These are phyloP conservation scores for Apoda limacodes DNA, from an alignment of 2,888 invertebrate species.

Conservation along the genomic window DNA sequence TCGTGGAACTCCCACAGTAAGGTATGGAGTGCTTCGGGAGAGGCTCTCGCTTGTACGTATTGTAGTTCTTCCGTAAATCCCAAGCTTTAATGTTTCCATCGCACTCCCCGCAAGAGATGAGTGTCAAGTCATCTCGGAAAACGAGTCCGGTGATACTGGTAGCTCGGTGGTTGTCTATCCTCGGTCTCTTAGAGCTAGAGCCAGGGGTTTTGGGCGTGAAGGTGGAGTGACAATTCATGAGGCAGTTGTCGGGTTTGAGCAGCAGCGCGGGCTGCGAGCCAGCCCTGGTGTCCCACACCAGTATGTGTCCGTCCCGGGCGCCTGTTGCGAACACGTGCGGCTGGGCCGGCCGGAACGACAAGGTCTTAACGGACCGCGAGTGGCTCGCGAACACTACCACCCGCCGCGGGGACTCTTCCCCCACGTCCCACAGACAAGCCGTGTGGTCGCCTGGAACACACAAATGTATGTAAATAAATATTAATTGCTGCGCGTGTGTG, in stretches of 20 bases:
- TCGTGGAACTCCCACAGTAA: conserved; percentile 77
- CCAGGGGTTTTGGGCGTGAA: conserved; percentile 59
- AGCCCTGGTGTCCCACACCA: conserved; percentile 81
- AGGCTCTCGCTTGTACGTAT: conserved; percentile 75
- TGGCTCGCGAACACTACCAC: conserved; percentile 79
- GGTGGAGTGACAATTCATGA: conserved; percentile 74
- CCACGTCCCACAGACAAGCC: conserved; percentile 82
- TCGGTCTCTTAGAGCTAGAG: conserved; percentile 58
- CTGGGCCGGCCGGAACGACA: conserved; percentile 78
- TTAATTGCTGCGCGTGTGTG: too few species aligned
- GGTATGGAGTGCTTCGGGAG: conserved; percentile 78
- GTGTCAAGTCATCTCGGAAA: conserved; percentile 82
- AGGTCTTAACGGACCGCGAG: conserved; percentile 85
- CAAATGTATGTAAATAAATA: background rate
- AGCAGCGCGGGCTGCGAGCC: conserved; percentile 36
- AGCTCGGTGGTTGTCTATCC: conserved; percentile 62
- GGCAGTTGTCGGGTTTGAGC: conserved; percentile 77
- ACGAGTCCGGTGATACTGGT: conserved; percentile 86
- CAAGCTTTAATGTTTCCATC: conserved; percentile 89
- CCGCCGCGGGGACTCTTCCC: conserved; percentile 52
- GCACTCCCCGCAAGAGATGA: conserved; percentile 88
- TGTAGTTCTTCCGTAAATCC: conserved; percentile 88
- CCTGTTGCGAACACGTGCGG: conserved; percentile 87
- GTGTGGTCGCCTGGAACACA: conserved; percentile 79
- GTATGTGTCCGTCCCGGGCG: conserved; percentile 87